Base-by-base conservation (phyloP, 2,797 vertebrate species). In the Gila robusta region DNA sequence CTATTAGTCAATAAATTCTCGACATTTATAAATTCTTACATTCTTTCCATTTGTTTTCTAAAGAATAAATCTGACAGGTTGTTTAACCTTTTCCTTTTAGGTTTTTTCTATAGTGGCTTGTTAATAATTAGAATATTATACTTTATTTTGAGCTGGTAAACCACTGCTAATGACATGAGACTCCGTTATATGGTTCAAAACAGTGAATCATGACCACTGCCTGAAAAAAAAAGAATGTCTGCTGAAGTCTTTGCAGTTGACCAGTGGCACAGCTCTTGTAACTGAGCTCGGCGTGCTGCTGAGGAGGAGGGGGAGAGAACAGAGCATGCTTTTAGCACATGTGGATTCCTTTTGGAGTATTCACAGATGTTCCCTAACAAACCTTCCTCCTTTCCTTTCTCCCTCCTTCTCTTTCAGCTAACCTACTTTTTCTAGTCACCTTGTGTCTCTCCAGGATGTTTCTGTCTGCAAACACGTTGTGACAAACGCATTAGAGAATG, bases 281-380 rank as follows among this genome's bases (percentile, higher is more conserved):
- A 77, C 66, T 28, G 72, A 62, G 74, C n/a, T 52, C 14, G 2
- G 19, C 54, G 37, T 77, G 47, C 26, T 83, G 21, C 66, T 79
- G 52, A 54, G 35, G 54, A 84, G 47, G 19, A 14, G 11, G 70
- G 73, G 88, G 88, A 87, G 86, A 89, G 95, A 95, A 95, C 95
- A 95, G 88, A 92, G 78, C 92, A 93, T 95, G 92, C 95, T 93
- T 93, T 93, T 93, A 89, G 92, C 91, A 90, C 85, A 81, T 67
- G 90, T 89, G 92, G 91, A 91, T 79, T 69, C 88, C 54, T 89
- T 76, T 67, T 88, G 86, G 89, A 90, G 70, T 87, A 71, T 86
- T 91, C 81, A 76, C 88, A 89, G 89, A 90, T 90, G 87, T 90
- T 90, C 77, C 78, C 89, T 89, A 83, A 90, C 89, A 90, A 85